phyloP scores from a whole-genome alignment of 2,113 vertebrate species.

The Otolemur garnettii region DNA sequence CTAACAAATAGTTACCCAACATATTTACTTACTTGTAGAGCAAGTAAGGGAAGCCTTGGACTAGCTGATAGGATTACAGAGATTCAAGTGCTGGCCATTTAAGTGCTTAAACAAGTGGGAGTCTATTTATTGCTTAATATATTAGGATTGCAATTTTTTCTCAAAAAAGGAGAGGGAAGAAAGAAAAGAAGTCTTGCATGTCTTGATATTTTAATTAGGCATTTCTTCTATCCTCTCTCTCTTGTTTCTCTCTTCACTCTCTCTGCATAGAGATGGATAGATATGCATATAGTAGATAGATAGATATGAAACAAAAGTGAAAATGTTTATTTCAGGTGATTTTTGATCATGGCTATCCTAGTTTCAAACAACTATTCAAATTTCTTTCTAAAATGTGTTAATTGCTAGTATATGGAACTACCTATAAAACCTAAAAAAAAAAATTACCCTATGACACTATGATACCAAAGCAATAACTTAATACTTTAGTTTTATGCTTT shows the following conservation, averaged over 20 bases:
- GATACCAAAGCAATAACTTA: background rate
- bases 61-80: background rate
- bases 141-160: slow-evolving; percentile 14
- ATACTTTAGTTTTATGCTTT: background rate
- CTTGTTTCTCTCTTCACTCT: too few relatives aligned
- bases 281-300: background rate
- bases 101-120: background rate
- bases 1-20: slow-evolving; percentile 35
- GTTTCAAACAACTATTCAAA: background rate
- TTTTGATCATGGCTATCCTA: slow-evolving; percentile 3
- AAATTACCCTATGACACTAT: background rate
- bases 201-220: background rate
- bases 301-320: background rate
- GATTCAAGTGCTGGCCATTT: background rate
- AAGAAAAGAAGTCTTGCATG: background rate
- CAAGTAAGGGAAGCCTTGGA: background rate
- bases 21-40: background rate
- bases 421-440: background rate
- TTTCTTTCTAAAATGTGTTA: slow-evolving; percentile 20
- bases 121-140: background rate
- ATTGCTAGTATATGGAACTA: background rate
- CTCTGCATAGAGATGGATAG: background rate
- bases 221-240: background rate
- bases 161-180: background rate
- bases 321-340: background rate